A percentile compares a stretch with the other conserved stretches of the same genome.
phyloP scores from a whole-genome alignment of 2,888 invertebrate genomes.

The Caenorhabditis sp. region DNA sequence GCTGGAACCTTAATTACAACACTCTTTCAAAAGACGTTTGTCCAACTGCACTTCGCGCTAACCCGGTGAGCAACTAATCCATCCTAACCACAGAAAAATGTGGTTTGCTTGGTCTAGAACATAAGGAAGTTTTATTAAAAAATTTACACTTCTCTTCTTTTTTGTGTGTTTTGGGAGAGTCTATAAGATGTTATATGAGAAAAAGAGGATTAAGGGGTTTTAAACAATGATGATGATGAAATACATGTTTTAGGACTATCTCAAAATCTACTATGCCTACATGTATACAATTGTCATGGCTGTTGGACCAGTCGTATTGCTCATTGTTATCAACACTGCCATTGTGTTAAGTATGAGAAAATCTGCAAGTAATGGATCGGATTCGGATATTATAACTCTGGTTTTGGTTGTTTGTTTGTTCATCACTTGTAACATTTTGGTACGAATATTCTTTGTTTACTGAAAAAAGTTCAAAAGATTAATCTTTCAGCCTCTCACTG shows the following conservation, averaged over 20 bases:
- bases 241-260: conserved; percentile 49
- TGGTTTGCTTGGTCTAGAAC: not conserved
- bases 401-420: conserved; percentile 68
- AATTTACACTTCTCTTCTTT: not conserved
- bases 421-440: conserved; percentile 66
- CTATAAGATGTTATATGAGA: not conserved
- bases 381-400: conserved; percentile 64
- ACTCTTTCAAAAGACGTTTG: conserved; percentile 64
- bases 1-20: conserved; percentile 61
- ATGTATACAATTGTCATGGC: conserved; percentile 68
- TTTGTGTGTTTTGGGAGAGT: not conserved
- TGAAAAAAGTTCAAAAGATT: not conserved
- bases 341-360: conserved; percentile 59
- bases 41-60: conserved; percentile 61
- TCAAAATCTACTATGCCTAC: conserved; percentile 64
- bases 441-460: conserved; percentile 18
- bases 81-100: not conserved
- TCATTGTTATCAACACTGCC: conserved; percentile 61
- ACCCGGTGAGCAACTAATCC: conserved; percentile 42
- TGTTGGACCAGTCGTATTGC: conserved; percentile 62
- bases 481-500: conserved; percentile 63
- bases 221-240: not conserved
- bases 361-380: conserved; percentile 26
- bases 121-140: not conserved
- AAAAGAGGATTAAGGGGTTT: not conserved